Evolutionary conservation across 2,113 vertebrate genomes (phyloP), one percentile per base, ranked within the genome.

Genomic region (Danionella cerebrum): DNA sequence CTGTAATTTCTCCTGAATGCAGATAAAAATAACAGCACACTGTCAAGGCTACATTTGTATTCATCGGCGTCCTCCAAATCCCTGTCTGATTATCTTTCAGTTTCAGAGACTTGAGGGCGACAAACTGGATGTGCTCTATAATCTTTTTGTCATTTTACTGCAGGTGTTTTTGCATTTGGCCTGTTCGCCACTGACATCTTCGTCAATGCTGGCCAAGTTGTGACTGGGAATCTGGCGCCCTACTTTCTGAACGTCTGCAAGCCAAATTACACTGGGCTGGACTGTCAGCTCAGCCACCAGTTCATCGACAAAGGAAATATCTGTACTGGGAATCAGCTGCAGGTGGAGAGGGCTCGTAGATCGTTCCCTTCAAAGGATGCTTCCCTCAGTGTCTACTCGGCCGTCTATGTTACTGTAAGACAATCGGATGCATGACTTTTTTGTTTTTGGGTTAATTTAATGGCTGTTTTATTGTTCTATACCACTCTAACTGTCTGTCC

Each of bases 151-250:
- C 69, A 42, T 67, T 33, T 29, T 41, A 5, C 16, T 59, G 3
- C 82, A 99, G 96, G 96, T 70, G 96, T 98, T 52, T 99, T 99
- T 83, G 96, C 96, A 0, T 99, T 99, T 71, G 96, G 96, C 68
- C 90, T 98, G 82, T 98, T 98, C 85, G 94, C 95, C 76, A 99
- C 96, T 3, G 95, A 98, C 84, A 98, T 99, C 87, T 99, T 99
- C 79, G 94, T 97, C 77, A 99, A 99, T 0, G 94, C 94, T 0
- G 94, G 96, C 69, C 96, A 99, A 86, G 93, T 98, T 67, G 96
- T 97, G 81, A 98, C 94, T 0, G 95, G 96, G 5, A 94, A 93
- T 74, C 87, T 98, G 47, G 89, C 96, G 3, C 95, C 96, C 0
- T 98, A 95, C 87, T 98, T 98, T 84, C 86, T 98, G 80, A 95